Evolutionary conservation across 2,888 invertebrate species (phyloP).

Genomic region (Chironomus riparius): DNA sequence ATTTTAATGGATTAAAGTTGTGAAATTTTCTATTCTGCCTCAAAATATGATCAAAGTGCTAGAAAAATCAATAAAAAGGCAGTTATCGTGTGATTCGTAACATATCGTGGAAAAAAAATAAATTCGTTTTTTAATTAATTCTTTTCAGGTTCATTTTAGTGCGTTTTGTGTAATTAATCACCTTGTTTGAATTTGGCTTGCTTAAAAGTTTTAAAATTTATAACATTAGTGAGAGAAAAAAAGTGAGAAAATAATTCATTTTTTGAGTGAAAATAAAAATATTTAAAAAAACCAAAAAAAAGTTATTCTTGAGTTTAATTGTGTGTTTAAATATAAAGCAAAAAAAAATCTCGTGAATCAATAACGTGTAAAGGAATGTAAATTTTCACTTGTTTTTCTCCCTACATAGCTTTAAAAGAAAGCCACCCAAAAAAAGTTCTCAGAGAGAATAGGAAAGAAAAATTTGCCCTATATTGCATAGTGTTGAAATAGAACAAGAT

Average conservation of each 20-base stretch:
- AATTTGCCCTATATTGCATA: not conserved
- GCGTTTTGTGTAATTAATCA: not conserved
- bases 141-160: not conserved
- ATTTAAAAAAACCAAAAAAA: not conserved
- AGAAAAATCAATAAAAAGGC: not conserved
- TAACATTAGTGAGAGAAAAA: not conserved
- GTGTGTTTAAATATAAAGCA: not conserved
- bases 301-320: not conserved
- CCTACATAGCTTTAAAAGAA: not conserved
- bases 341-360: not conserved
- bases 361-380: not conserved
- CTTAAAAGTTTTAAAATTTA: not conserved
- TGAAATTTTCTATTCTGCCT: too few species aligned
- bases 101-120: not conserved
- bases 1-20: not conserved
- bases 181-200: not conserved
- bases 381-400: not conserved
- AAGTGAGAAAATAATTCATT: not conserved
- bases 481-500: too few species aligned
- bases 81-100: not conserved
- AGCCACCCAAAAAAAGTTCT: not conserved
- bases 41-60: not conserved
- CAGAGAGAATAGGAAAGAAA: not conserved
- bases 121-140: not conserved
- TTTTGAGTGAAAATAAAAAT: not conserved